Percentiles rank a stretch among this genome's conserved stretches.
These are phyloP conservation scores for Dolichallabes microphthalmus DNA, from an alignment of 2,113 vertebrate genomes.

Conservation along the genomic window DNA sequence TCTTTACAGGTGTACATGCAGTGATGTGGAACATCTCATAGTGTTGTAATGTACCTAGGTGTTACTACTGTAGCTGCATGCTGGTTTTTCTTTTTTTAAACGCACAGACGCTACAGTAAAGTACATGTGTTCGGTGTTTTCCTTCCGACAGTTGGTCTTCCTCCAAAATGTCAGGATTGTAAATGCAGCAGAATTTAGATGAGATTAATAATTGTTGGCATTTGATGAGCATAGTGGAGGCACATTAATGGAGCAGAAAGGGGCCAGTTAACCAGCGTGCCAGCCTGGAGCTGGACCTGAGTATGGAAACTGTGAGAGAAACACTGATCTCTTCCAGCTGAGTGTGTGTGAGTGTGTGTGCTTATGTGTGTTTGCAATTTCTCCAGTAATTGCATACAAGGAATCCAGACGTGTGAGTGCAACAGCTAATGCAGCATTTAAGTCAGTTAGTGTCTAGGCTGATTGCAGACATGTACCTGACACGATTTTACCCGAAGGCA, in stretches of 20 bases:
- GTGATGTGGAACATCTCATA: neutral
- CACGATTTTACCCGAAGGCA: neutral
- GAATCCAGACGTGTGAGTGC: neutral
- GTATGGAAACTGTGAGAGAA: slow-evolving; percentile 62
- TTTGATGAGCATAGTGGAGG: neutral
- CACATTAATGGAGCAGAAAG: slow-evolving; percentile 9
- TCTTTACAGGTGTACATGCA: neutral
- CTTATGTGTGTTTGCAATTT: neutral
- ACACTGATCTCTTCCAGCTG: slow-evolving; percentile 17
- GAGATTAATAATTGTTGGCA: slow-evolving; percentile 11
- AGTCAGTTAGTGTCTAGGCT: neutral
- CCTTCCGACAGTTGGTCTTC: neutral
- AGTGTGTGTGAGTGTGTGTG: slow-evolving; percentile 9
- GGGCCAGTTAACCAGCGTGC: slow-evolving; percentile 12
- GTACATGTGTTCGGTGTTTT: neutral
- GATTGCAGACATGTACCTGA: neutral
- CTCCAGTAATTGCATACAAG: neutral
- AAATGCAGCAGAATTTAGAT: neutral
- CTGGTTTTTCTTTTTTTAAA: neutral
- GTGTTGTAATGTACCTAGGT: neutral
- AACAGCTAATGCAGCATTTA: neutral
- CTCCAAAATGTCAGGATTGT: neutral
- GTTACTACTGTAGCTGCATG: neutral
- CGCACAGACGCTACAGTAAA: neutral
- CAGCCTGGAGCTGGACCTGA: slow-evolving; percentile 51